Evolutionary conservation across 1,140 invertebrate genomes (phyloP).

Genomic region (Eciton burchellii): DNA sequence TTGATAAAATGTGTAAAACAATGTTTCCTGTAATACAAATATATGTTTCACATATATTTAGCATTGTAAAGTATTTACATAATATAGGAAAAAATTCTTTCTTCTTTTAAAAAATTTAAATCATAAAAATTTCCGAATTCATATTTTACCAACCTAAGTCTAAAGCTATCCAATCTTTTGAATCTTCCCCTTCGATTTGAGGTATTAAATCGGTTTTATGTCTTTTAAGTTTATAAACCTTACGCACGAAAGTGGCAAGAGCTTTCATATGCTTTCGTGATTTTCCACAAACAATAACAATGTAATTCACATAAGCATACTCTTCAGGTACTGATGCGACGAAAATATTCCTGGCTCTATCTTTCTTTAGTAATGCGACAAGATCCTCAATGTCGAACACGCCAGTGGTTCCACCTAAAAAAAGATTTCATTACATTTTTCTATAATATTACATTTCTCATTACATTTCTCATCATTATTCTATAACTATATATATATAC

Average conservation of each 20-base stretch:
- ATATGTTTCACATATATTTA: constrained; percentile 59
- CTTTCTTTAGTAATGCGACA: constrained; percentile 90
- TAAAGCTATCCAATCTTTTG: constrained; percentile 94
- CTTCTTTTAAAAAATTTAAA: no score
- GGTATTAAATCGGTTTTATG: constrained; percentile 89
- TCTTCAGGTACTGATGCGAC: constrained; percentile 91
- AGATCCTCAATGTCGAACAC: constrained; percentile 96
- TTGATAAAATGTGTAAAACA: constrained; percentile 94
- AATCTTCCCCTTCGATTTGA: constrained; percentile 91
- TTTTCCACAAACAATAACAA: constrained; percentile 91
- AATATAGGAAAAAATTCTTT: no score
- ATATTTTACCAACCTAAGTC: constrained; percentile 90
- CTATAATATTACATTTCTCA: constrained; percentile 20
- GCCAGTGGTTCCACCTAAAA: constrained; percentile 91
- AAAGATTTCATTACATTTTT: constrained; percentile 41
- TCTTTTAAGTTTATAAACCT: constrained; percentile 92
- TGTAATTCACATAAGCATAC: constrained; percentile 92
- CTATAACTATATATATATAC: not conserved
- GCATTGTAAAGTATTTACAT: no score
- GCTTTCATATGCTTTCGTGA: constrained; percentile 92
- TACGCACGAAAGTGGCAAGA: constrained; percentile 91
- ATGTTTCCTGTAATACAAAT: constrained; percentile 91
- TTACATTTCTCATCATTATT: constrained; percentile 23
- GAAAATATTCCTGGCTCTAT: constrained; percentile 93
- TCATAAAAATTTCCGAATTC: no score